Base-by-base conservation (phyloP, 37 sponge, comb jelly and placozoan species). In the Cladorhizidae sp. region DNA sequence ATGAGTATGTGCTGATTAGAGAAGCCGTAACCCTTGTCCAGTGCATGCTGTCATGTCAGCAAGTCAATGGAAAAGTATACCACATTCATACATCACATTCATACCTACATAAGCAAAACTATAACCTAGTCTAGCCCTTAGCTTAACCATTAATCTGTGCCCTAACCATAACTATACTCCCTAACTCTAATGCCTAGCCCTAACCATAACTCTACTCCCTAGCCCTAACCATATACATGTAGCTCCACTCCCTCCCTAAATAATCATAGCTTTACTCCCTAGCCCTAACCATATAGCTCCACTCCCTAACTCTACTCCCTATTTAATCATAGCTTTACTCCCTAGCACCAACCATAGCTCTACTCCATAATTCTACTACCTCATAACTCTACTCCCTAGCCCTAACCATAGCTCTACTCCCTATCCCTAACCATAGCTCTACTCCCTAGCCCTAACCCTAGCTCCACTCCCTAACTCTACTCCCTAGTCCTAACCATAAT, bases 351-450 rank as follows among this genome's bases (percentile, higher is more conserved):
- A n/a, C n/a, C n/a, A n/a, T n/a, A n/a, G n/a, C n/a, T n/a, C n/a
- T n/a, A n/a, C n/a, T n/a, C n/a, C n/a, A n/a, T n/a, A n/a, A 64
- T 64, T 64, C 9, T 64, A 64, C 20, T 54, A 54, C 12, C 55
- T 23, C 41, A n/a, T n/a, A n/a, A 70, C 71, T 37, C 71, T 37
- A 11, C 11, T 49, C 52, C 52, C 51, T 22, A 50, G 20, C 29
- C 52, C 25, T n/a, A 28, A 41, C 25, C 73, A 11, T 25, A 36
- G 26, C 37, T 12, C 2, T 18, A 29, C 67, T 41, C 78, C 22
- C 64, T 39, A 38, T 63, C 64, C 11, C 67, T 40, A 42, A 26
- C 73, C 45, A 50, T 72, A 50, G 41, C 73, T 72, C 52, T 61
- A 23, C 25, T 11, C 70, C 20, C 38, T 39, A 26, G 7, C 40